Evolutionary conservation across 1,140 invertebrate genomes (phyloP), one percentile per base, ranked within the genome.

Genomic region (Dryas iulia): DNA sequence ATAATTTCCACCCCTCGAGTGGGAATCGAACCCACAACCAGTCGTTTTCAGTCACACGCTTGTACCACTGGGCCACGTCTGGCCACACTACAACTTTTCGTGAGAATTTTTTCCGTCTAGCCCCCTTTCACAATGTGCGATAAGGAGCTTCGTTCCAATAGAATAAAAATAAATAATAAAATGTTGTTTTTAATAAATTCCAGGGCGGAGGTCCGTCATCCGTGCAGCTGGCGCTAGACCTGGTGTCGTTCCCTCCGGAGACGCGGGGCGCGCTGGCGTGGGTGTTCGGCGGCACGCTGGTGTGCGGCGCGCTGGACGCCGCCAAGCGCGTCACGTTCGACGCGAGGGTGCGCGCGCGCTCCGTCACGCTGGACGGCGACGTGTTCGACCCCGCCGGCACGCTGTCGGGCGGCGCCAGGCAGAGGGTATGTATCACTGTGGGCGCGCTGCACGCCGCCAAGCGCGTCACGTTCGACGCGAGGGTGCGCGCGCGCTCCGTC

Each of bases 311-410:
- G 84, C 94, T 98, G 87, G 94, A 97, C 58, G 92, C 93, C 61
- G 98, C 98, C 2, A 95, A 95, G 74, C 93, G 93, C 81, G 89
- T 95, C 2, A 94, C 97, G 10, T 99, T 96, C 91, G 94, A 98
- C 90, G 90, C 85, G 28, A 47, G 62, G 23, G 95, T 99, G 54
- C 93, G 94, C 82, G 96, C 94, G 28, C 95, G 95, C 72, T 96
- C 95, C 77, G 96, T 99, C 6, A 99, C 98, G 1, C 87, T 98
- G 0, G 97, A 98, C 74, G 99, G 99, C 0, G 98, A 99, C 90
- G 94, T 97, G 3, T 95, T 97, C 70, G 97, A 98, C 93, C 98
- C 98, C 2, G 92, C 94, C 66, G 99, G 98, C 75, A 96, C 95
- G 6, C 91, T 99, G 7, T 96, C 97, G 59, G 98, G 98, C 82